Percentiles rank a stretch among this genome's conserved stretches.
Evolutionary conservation across 2,888 invertebrate species (phyloP).

Genomic region (Laothoe populi): DNA sequence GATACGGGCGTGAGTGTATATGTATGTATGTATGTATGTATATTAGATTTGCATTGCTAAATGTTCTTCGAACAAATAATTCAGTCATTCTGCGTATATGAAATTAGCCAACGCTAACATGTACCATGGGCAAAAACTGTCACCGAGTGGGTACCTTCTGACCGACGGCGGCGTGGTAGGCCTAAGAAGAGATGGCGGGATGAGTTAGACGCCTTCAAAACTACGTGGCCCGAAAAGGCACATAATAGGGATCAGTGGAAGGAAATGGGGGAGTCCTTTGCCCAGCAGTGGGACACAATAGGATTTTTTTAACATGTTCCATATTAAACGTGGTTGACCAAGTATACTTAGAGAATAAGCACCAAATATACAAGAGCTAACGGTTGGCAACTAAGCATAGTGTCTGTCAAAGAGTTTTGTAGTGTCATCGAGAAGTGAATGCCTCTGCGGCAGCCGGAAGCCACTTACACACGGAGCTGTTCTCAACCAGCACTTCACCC

Average conservation of each 20-base stretch:
- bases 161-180: too few relatives aligned
- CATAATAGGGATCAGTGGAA: too few relatives aligned
- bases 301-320: too few relatives aligned
- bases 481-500: slow-evolving; percentile 47
- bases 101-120: background rate
- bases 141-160: too few relatives aligned
- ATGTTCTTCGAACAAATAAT: background rate
- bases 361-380: slow-evolving; percentile 35
- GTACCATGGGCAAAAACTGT: too few relatives aligned
- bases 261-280: too few relatives aligned
- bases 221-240: too few relatives aligned
- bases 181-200: too few relatives aligned
- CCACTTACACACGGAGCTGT: slow-evolving; percentile 77
- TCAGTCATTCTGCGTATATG: background rate
- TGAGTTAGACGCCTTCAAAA: too few relatives aligned
- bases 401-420: slow-evolving; percentile 77
- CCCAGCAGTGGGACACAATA: too few relatives aligned
- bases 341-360: slow-evolving; percentile 16
- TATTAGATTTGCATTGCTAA: background rate
- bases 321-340: slow-evolving; percentile 3
- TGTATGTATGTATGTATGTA: too few relatives aligned
- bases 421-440: slow-evolving; percentile 74
- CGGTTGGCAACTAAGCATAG: slow-evolving; percentile 44
- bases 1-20: too few relatives aligned
- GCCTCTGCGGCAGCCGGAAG: slow-evolving; percentile 52